Base-by-base conservation (phyloP, 2,888 invertebrate genomes). In the Cynaeus angustus region DNA sequence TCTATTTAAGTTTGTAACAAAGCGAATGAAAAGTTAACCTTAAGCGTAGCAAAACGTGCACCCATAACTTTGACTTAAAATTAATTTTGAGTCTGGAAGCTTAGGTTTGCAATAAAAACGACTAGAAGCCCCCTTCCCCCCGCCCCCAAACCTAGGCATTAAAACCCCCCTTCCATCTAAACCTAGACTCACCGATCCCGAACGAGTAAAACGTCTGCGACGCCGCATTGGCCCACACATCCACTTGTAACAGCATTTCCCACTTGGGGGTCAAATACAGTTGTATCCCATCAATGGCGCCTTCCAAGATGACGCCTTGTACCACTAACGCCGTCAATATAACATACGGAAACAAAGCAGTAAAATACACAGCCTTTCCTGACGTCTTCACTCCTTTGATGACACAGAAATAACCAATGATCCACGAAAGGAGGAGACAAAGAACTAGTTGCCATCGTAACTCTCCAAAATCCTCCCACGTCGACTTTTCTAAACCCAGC, bases 361-460 rank as follows among this genome's bases (percentile, higher is more conserved):
- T 92, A 79, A 92, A 92, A 81, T 92, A 92, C 6, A 91, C 91
- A 46, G 94, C 88, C 94, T 97, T 84, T 48, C 97, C 97, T 0
- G 96, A 93, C 80, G 95, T 94, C 85, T 95, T 93, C 72, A 97
- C 94, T 93, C 89, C 89, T 85, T 92, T 94, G 84, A 95, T 92
- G 69, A 96, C 93, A 83, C 94, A 95, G 76, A 96, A 89, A 86
- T 94, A 97, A 70, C 94, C 94, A 73, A 95, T 86, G 53, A 94
- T 80, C 97, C 96, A 97, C 0, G 92, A 91, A 0, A 93, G 84
- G 30, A 92, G 86, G 3, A 97, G 88, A 74, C 94, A 93, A 3
- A 93, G 88, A 0, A 94, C 92, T 61, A 97, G 86, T 82, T 95
- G 94, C 94, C 94, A 95, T 74, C 94, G 90, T 13, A 97, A 86